Conservation (phyloP, 2,888 invertebrate genomes). For the Bugulina stolonifera region DNA sequence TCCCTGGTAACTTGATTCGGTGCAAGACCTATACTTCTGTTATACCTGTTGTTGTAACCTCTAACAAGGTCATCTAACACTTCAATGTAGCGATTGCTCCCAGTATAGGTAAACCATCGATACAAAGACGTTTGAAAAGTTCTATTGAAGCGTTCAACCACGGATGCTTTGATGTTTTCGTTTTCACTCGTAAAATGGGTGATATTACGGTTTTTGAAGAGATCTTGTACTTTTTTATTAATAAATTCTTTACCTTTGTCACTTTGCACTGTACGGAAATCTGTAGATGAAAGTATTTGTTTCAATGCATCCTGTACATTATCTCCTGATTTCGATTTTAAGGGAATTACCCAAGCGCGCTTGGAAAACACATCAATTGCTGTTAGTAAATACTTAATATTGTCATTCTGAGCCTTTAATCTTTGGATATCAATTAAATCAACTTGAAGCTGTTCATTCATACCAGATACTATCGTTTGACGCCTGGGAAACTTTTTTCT, state of each 20-base stretch:
- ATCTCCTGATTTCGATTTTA: background rate
- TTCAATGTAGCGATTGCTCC: background rate
- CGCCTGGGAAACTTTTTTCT: background rate
- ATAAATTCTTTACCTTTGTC: background rate
- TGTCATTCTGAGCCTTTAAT: background rate
- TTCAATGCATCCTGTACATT: background rate
- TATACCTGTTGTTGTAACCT: background rate
- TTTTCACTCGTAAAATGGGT: background rate
- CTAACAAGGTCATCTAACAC: background rate
- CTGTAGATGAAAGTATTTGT: background rate
- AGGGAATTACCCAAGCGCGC: background rate
- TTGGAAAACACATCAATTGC: background rate
- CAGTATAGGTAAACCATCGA: background rate
- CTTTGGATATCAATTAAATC: background rate
- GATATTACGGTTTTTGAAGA: background rate
- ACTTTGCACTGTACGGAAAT: background rate
- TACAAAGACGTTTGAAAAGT: background rate
- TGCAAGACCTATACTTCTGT: background rate
- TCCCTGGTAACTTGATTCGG: background rate
- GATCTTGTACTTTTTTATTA: background rate
- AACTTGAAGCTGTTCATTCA: background rate
- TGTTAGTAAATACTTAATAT: background rate
- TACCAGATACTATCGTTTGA: background rate
- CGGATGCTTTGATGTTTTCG: background rate
- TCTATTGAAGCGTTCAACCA: background rate